Evolutionary conservation across 2,113 vertebrate genomes (phyloP).

Genomic region (Saccopteryx bilineata): DNA sequence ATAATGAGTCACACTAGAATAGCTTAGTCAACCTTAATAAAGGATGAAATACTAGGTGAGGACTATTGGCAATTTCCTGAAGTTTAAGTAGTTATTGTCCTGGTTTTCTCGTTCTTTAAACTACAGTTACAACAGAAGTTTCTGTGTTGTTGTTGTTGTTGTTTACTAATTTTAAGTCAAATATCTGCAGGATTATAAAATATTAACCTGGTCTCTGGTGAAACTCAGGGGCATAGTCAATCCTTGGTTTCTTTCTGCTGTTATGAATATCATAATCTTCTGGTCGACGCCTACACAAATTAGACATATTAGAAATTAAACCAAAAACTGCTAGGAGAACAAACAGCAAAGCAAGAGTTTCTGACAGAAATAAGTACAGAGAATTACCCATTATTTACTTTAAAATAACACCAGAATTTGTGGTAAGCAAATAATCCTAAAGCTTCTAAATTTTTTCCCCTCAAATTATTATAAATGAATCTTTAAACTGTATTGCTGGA

Average conservation of each 20-base stretch:
- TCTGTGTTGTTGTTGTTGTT: conserved; percentile 28
- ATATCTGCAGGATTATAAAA: conserved; percentile 89
- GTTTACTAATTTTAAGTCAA: conserved; percentile 74
- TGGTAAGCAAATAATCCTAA: conserved; percentile 8
- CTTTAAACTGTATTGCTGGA: conserved; percentile 22
- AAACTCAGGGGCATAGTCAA: conserved; percentile 98
- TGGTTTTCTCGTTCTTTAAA: conserved; percentile 65
- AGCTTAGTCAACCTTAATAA: background rate
- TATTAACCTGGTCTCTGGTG: conserved; percentile 99
- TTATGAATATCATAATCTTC: conserved; percentile 99
- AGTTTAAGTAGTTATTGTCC: background rate
- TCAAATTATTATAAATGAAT: conserved; percentile 55
- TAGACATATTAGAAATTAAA: conserved; percentile 94
- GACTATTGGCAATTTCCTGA: conserved; percentile 29
- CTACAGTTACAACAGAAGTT: background rate
- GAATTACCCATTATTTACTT: conserved; percentile 72
- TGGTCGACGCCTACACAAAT: conserved; percentile 98
- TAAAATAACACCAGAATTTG: conserved; percentile 57
- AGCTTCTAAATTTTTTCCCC: conserved; percentile 62
- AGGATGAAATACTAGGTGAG: conserved; percentile 9
- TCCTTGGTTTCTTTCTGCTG: conserved; percentile 98
- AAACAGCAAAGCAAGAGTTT: conserved; percentile 84
- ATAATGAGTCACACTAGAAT: background rate
- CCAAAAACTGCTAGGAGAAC: conserved; percentile 85
- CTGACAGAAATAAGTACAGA: conserved; percentile 79